A percentile compares a stretch with the other conserved stretches of the same genome.
Conservation (phyloP, 2,113 vertebrate genomes). For the Malurus cyaneus region DNA sequence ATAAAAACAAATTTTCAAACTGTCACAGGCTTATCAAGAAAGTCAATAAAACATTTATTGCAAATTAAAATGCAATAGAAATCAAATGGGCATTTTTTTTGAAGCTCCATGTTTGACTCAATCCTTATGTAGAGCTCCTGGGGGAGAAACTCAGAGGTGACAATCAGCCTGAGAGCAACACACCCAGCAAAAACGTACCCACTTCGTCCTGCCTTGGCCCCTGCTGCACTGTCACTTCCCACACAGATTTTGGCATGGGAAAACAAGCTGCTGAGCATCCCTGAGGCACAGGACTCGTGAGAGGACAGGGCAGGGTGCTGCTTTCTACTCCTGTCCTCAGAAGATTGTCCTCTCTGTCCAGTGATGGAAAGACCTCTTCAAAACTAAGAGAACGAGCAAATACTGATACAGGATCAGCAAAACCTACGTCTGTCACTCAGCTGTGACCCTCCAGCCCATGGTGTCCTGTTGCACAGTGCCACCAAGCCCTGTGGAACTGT, state of each 20-base stretch:
- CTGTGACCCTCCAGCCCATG: neutral
- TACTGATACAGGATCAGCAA: neutral
- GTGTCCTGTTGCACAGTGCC: neutral
- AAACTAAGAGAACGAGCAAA: neutral
- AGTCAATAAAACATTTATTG: conserved; percentile 29
- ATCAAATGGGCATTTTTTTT: neutral
- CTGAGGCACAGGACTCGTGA: neutral
- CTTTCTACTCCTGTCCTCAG: neutral
- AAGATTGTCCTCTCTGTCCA: neutral
- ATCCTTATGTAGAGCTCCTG: neutral
- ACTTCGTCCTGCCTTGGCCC: neutral
- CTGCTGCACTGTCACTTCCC: neutral
- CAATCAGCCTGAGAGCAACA: neutral
- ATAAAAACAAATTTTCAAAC: conserved; percentile 32
- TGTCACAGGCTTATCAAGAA: conserved; percentile 21
- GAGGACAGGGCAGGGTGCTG: neutral
- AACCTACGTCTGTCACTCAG: rapidly evolving
- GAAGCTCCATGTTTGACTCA: neutral
- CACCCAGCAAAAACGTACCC: neutral
- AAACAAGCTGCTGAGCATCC: neutral
- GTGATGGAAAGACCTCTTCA: neutral
- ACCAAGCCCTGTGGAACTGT: neutral
- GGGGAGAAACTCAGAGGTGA: neutral
- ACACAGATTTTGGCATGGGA: neutral
- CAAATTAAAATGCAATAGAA: conserved; percentile 60